Evolutionary conservation across 2,113 vertebrate genomes (phyloP).

Genomic region (Morone saxatilis): DNA sequence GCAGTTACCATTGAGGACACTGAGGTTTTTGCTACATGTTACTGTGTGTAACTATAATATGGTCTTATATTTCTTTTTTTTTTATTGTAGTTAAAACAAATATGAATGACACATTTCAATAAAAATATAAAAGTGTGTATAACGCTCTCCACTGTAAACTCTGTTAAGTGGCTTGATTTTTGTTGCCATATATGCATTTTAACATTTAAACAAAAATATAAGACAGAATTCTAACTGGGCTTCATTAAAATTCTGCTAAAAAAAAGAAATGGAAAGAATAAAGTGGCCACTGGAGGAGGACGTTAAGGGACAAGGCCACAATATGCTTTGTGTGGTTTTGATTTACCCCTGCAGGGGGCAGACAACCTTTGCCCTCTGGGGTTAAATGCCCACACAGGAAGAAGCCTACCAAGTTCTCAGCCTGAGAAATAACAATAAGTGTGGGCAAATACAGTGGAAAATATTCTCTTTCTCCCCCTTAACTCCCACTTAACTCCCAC

Average conservation of each 20-base stretch:
- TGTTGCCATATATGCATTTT: no score
- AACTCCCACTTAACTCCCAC: conserved; percentile 23
- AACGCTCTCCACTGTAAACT: no score
- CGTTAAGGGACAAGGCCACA: conserved; percentile 23
- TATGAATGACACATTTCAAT: no score
- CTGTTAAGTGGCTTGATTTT: no score
- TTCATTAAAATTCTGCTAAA: background rate
- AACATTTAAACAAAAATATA: background rate
- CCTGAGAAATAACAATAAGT: background rate
- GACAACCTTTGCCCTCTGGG: conserved; percentile 35
- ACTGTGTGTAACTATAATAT: background rate
- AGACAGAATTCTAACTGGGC: background rate
- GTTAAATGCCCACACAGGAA: conserved; percentile 45
- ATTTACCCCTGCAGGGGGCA: conserved; percentile 6
- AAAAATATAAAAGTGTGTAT: no score
- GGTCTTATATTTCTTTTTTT: no score
- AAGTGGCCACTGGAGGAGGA: conserved; percentile 16
- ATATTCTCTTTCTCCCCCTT: background rate
- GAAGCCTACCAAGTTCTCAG: background rate
- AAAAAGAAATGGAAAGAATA: background rate
- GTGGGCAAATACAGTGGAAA: background rate
- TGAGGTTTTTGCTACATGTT: background rate
- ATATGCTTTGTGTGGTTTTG: conserved; percentile 23
- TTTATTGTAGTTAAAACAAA: no score
- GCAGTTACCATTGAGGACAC: no score